phyloP scores from a whole-genome alignment of 2,888 invertebrate species.

The Choristoneura rosaceana region DNA sequence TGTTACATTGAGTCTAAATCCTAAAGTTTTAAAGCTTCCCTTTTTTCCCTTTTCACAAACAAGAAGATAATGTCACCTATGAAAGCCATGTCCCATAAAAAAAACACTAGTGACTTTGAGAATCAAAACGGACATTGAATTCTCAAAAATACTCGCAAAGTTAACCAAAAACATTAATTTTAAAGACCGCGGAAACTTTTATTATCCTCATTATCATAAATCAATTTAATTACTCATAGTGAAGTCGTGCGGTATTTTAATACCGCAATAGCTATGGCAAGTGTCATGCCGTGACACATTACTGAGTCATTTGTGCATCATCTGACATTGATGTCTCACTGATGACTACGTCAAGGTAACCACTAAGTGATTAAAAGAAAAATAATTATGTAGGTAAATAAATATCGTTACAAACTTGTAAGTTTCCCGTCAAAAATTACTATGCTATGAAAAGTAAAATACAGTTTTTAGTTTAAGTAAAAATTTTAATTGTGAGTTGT shows the following conservation, averaged over 20 bases:
- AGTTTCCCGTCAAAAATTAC: not conserved
- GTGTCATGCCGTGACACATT: not conserved
- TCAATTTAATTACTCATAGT: slow-evolving; percentile 2
- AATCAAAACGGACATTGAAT: no score
- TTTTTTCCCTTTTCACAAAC: no score
- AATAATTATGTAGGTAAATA: no score
- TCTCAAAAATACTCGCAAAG: no score
- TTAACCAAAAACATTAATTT: no score
- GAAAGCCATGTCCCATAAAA: no score
- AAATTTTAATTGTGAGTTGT: not conserved
- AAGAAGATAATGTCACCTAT: no score
- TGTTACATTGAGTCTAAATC: no score
- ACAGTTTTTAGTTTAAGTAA: not conserved
- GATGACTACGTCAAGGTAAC: slow-evolving; percentile 7
- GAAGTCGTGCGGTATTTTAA: not conserved
- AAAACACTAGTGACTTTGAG: no score
- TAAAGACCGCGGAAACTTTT: not conserved
- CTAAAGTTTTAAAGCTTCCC: no score
- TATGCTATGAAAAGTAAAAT: not conserved
- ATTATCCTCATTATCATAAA: not conserved
- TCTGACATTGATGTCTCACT: slow-evolving; percentile 15
- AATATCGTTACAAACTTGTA: not conserved
- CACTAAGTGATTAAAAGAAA: not conserved
- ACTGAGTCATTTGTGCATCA: not conserved
- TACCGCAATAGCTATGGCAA: not conserved